Evolutionary conservation across 2,888 invertebrate genomes (phyloP), one percentile per base, ranked within the genome.

Genomic region (Apotomis capreana): DNA sequence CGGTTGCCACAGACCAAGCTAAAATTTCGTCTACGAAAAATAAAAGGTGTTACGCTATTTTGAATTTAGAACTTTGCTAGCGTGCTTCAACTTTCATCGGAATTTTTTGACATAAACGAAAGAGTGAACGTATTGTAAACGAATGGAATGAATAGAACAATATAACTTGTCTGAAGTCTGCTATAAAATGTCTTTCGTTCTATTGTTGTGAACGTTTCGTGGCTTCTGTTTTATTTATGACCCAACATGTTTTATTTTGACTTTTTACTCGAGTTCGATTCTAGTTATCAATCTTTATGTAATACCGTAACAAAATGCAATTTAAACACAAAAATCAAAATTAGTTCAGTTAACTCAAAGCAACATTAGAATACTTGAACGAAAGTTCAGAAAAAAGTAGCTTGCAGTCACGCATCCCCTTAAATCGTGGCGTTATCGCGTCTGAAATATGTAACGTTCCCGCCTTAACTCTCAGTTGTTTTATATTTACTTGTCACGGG

Each of bases 1-100:
- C 78, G 81, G 75, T 76, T 87, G 90, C 91, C 91, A 92, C 78
- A 79, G 82, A 83, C 86, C 80, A 78, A 79, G 81, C 81, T 80
- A 83, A 89, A 90, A 84, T 84, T 80, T 79, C 78, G 86, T 85
- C 87, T 86, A 84, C 80, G 83, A 78, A 78, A 82, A 83, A 86
- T 87, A 87, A 89, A 89, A 88, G 87, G 88, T 89, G 87, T 85
- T 84, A 84, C 75, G 82, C 81, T 84, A 87, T 87, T 88, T 88
- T 84, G 83, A 84, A 85, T 88, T 84, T 77, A 80, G 82, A 85
- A 86, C 84, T 85, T 87, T 78, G 67, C 65, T 81, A 77, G 80
- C 80, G 80, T 79, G 82, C 80, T 78, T 76, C 77, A 79, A 82
- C 81, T 82, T 81, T 78, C 69, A 57, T 75, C 73, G 73, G 58